These are phyloP conservation scores for Scaptomyza hsui DNA, from an alignment of 1,140 invertebrate genomes.

Conservation along the genomic window DNA sequence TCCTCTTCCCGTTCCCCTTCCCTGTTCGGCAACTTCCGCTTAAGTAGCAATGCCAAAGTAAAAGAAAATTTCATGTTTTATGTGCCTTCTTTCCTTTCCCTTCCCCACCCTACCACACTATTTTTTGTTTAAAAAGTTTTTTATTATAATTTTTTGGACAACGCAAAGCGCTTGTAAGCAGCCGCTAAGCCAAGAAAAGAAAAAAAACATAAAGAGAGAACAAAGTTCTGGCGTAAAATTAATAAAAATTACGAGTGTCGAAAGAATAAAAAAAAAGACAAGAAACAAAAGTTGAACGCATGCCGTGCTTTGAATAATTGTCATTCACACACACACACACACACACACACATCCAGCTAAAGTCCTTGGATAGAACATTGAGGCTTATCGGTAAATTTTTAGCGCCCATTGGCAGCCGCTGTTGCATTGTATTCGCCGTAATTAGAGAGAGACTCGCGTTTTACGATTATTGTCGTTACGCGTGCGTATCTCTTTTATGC, in stretches of 20 bases:
- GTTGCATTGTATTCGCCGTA: slow-evolving; percentile 45
- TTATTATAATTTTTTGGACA: slow-evolving; percentile 76
- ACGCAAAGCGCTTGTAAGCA: slow-evolving; percentile 69
- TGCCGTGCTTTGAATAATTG: slow-evolving; percentile 59
- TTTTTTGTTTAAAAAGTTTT: slow-evolving; percentile 61
- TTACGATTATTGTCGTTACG: slow-evolving; percentile 61
- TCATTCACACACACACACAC: slow-evolving; percentile 18
- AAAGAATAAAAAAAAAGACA: background rate
- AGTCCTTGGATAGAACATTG: slow-evolving; percentile 9
- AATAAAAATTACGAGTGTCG: slow-evolving; percentile 74
- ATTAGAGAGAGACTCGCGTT: slow-evolving; percentile 59
- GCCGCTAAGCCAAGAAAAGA: slow-evolving; percentile 57
- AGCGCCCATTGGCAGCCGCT: slow-evolving; percentile 20
- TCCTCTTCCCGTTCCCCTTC: background rate
- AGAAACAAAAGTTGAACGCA: slow-evolving; percentile 48
- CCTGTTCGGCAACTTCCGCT: slow-evolving; percentile 52
- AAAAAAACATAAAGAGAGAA: slow-evolving; percentile 4
- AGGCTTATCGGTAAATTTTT: slow-evolving; percentile 38
- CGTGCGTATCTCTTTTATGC: slow-evolving; percentile 59
- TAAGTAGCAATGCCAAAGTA: slow-evolving; percentile 73
- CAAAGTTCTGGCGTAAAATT: slow-evolving; percentile 62
- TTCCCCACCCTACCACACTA: no score
- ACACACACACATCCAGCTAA: background rate
- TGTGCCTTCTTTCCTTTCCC: slow-evolving; percentile 24
- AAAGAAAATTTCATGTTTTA: slow-evolving; percentile 64